Evolutionary conservation across 2,113 vertebrate species (phyloP).

Genomic region (Irena cyanogastra): DNA sequence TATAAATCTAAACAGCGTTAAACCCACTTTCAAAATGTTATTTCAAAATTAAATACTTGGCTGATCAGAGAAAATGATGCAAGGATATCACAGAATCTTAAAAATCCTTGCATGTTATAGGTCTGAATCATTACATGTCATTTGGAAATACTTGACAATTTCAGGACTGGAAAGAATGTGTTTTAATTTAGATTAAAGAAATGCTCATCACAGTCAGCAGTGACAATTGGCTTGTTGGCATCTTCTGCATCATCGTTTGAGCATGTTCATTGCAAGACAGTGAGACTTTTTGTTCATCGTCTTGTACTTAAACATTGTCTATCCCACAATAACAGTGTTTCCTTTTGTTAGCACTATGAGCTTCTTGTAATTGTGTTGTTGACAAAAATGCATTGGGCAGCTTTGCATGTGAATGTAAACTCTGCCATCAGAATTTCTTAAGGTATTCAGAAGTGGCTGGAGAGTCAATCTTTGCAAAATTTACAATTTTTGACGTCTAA

Average conservation of each 20-base stretch:
- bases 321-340: background rate
- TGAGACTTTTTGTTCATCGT: background rate
- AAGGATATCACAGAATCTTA: background rate
- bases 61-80: background rate
- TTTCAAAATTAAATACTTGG: background rate
- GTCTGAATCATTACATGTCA: background rate
- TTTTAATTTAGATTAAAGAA: conserved; percentile 26
- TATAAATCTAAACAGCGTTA: background rate
- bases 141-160: background rate
- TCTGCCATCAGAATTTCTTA: background rate
- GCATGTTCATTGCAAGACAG: background rate
- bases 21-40: background rate
- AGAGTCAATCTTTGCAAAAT: background rate
- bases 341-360: background rate
- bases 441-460: background rate
- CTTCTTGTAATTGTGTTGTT: background rate
- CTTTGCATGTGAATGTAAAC: background rate
- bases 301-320: background rate
- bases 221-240: background rate
- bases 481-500: background rate
- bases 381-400: background rate
- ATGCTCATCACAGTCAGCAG: background rate
- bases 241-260: background rate
- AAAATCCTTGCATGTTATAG: background rate
- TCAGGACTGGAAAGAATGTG: background rate